These are phyloP conservation scores for Oreamnos americanus DNA, from an alignment of 2,113 vertebrate species.

Conservation along the genomic window DNA sequence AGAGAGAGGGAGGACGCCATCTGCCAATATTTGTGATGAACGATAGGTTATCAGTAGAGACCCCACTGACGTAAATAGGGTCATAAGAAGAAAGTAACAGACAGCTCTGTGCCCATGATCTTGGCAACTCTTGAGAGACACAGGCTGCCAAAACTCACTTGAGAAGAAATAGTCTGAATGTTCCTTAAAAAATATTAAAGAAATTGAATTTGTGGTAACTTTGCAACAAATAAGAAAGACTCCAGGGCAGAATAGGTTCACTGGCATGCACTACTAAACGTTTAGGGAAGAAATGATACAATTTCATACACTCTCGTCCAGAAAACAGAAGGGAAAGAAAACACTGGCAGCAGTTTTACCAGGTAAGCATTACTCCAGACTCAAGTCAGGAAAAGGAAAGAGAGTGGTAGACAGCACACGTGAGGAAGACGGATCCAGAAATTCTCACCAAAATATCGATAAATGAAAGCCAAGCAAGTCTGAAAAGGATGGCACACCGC, in stretches of 20 bases:
- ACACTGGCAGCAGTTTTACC: background rate
- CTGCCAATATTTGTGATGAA: background rate
- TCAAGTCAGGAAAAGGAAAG: background rate
- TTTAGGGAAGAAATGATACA: background rate
- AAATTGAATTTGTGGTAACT: background rate
- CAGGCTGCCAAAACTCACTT: background rate
- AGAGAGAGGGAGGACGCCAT: background rate
- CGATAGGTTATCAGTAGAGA: background rate
- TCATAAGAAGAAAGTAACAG: background rate
- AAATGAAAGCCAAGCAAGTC: background rate
- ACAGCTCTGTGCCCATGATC: background rate
- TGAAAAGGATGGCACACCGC: background rate
- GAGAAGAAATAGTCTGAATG: background rate
- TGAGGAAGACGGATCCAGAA: background rate
- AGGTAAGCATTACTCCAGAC: background rate
- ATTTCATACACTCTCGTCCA: background rate
- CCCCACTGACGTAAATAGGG: background rate
- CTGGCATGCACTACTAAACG: background rate
- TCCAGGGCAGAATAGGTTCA: background rate
- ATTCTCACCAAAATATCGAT: background rate
- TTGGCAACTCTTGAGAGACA: background rate
- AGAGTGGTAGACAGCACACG: background rate
- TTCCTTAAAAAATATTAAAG: background rate
- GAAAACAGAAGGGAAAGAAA: background rate
- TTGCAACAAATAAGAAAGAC: background rate